Base-by-base conservation (phyloP, 2,113 vertebrate genomes). In the Noturus placidus region DNA sequence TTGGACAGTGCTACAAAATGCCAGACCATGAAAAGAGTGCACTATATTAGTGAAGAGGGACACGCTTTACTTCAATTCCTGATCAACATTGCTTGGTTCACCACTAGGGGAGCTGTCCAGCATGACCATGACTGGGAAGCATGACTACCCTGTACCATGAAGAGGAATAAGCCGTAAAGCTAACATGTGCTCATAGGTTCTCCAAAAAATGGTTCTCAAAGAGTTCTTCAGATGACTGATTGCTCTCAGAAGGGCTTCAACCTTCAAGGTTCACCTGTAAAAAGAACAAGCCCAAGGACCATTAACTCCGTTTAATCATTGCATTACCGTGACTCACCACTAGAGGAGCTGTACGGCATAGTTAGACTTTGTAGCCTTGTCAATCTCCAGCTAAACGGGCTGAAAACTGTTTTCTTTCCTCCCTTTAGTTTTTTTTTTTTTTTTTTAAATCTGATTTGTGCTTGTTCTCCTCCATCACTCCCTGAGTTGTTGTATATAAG, bases 381-480 rank as follows among this genome's bases (percentile, higher is more conserved):
- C n/a, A 33, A 56, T 25, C 9, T 76, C 27, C 27, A 78, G n/a
- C 72, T 86, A 52, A 78, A 74, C 22, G 1, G 13, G 30, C 27
- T 63, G 20, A 85, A 77, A 77, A 27, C 33, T 85, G 38, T 59
- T 77, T 61, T 30, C 83, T 27, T 84, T 38, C 8, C 2, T n/a
- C n/a, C n/a, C n/a, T n/a, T n/a, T n/a, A n/a, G n/a, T n/a, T n/a
- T 57, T 79, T 33, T 81, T 85, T 35, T 81, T 85, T 88, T 93
- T 93, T 90, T 94, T 74, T 90, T 90, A 84, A 63, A 88, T 88
- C 89, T 87, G 86, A 92, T 93, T 86, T 90, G 91, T 91, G 92
- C 92, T 92, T 91, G 91, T 87, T 92, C 78, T 81, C 90, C 88
- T 88, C 86, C 84, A 82, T 89, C 69, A 85, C 88, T 89, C 90